Percentiles rank a stretch among this genome's conserved stretches.
Evolutionary conservation across 2,113 vertebrate genomes (phyloP).

Genomic region (Bubo scandiacus): DNA sequence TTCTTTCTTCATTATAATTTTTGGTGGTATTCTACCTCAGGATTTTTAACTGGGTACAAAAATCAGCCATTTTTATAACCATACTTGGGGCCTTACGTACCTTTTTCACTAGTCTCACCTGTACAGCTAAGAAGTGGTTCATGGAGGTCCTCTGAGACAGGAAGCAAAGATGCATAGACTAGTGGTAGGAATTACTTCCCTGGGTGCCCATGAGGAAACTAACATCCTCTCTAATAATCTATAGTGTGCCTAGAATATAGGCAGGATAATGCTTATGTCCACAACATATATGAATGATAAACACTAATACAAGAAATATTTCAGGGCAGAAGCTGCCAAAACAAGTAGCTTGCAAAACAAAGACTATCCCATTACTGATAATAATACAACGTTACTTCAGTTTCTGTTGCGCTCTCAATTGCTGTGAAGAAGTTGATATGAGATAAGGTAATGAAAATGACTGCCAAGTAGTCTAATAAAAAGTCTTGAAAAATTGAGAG

Average conservation of each 20-base stretch:
- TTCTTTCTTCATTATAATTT: not conserved
- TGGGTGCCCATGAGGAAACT: not conserved
- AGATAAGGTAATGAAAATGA: constrained; percentile 44
- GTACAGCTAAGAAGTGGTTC: not conserved
- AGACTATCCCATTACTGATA: not conserved
- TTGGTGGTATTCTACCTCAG: not conserved
- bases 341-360: not conserved
- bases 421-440: not conserved
- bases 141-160: not conserved
- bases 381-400: not conserved
- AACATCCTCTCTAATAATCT: not conserved
- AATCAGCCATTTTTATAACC: not conserved
- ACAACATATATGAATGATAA: not conserved
- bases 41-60: not conserved
- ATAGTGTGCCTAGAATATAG: not conserved
- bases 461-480: constrained; percentile 7
- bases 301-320: not conserved
- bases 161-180: not conserved
- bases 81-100: accelerated
- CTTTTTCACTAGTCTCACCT: not conserved
- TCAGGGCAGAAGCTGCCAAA: not conserved
- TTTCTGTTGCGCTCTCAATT: not conserved
- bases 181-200: not conserved
- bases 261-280: not conserved
- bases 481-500: not conserved